Evolutionary conservation across 2,888 invertebrate species (phyloP).

Genomic region (Nudaria mundana): DNA sequence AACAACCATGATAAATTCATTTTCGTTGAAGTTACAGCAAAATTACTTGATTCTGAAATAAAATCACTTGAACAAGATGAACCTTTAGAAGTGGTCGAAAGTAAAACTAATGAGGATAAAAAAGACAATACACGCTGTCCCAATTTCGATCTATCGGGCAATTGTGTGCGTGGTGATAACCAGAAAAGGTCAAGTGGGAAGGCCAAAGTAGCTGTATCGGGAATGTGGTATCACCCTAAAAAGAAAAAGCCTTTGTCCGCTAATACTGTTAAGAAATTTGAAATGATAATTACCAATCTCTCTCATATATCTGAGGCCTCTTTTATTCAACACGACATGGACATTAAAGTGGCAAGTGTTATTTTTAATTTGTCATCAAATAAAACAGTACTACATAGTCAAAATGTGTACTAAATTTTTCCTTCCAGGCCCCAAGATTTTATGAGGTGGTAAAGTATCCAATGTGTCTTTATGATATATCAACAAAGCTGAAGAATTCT

Average conservation of each 20-base stretch:
- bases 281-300: conserved; percentile 56
- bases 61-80: conserved; percentile 49
- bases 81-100: conserved; percentile 38
- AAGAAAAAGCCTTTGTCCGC: conserved; percentile 68
- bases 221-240: conserved; percentile 75
- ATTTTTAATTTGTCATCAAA: too few species aligned
- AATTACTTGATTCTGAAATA: conserved; percentile 41
- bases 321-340: conserved; percentile 76
- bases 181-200: conserved; percentile 59
- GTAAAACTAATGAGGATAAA: conserved; percentile 49
- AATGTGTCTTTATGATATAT: conserved; percentile 84
- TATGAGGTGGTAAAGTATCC: conserved; percentile 82
- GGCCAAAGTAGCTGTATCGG: conserved; percentile 59
- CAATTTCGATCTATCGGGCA: conserved; percentile 69
- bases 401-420: not conserved
- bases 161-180: conserved; percentile 61
- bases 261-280: conserved; percentile 65
- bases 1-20: conserved; percentile 41
- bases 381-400: too few species aligned
- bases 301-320: conserved; percentile 62
- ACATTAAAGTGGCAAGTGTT: conserved; percentile 66
- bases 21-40: conserved; percentile 44
- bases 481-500: conserved; percentile 83
- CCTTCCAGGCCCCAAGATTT: conserved; percentile 83
- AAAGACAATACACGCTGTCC: conserved; percentile 56